phyloP scores from a whole-genome alignment of 2,797 vertebrate species.

The Sardinella longiceps region DNA sequence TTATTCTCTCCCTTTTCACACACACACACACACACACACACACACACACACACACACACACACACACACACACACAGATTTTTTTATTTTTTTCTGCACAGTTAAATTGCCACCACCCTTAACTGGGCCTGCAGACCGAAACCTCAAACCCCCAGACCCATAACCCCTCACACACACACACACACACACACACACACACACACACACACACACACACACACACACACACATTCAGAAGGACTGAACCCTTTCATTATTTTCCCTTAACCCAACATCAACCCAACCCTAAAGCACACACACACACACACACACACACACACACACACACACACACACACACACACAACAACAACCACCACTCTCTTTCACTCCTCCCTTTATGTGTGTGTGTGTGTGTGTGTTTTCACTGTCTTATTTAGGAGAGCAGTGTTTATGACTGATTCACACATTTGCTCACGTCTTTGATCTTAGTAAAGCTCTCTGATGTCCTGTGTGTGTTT shows the following conservation, averaged over 20 bases:
- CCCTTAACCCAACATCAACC: too few species aligned
- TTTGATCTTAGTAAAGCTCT: constrained; percentile 22
- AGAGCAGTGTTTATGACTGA: too few species aligned
- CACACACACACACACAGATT: too few species aligned
- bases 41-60: too few species aligned
- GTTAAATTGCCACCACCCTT: too few species aligned
- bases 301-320: not conserved
- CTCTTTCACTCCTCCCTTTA: too few species aligned
- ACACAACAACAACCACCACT: too few species aligned
- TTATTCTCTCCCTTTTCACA: not conserved
- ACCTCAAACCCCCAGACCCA: not conserved
- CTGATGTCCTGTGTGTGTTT: constrained; percentile 44
- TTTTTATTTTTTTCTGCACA: not conserved
- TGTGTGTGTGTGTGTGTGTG: too few species aligned
- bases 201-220: constrained; percentile 19
- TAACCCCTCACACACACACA: constrained; percentile 26
- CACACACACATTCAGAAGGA: not conserved
- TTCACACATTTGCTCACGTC: not conserved
- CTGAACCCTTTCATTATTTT: too few species aligned
- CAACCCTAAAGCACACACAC: too few species aligned
- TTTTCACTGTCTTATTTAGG: too few species aligned
- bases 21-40: not conserved
- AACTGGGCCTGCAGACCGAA: not conserved
- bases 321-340: not conserved
- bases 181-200: not conserved